A percentile compares a stretch with the other conserved stretches of the same genome.
Conservation (phyloP, 2,888 invertebrate species). For the Pachymerium ferrugineum region DNA sequence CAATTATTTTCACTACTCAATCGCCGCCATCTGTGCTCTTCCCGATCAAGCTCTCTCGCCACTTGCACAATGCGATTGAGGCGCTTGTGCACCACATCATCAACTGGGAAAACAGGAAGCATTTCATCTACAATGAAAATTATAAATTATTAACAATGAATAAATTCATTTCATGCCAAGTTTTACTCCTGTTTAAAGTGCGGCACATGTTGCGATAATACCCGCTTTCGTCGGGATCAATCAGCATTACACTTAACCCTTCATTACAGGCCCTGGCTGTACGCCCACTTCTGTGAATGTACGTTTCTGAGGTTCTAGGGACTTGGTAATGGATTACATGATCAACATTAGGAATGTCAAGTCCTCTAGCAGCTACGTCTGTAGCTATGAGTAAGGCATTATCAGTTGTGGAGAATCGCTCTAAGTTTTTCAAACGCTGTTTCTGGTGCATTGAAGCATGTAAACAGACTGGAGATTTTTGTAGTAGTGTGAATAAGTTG, state of each 20-base stretch:
- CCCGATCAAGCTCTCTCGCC: conserved; percentile 72
- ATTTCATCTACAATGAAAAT: conserved; percentile 61
- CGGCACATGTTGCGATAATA: conserved; percentile 73
- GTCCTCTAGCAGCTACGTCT: conserved; percentile 94
- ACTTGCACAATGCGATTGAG: conserved; percentile 66
- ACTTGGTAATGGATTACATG: conserved; percentile 97
- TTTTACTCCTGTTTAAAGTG: conserved; percentile 77
- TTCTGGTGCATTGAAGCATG: conserved; percentile 79
- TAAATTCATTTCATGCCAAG: too few relatives aligned
- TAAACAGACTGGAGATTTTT: conserved; percentile 68
- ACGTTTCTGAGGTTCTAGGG: conserved; percentile 89
- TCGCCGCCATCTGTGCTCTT: conserved; percentile 62
- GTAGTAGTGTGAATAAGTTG: conserved; percentile 55
- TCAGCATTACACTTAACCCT: conserved; percentile 84
- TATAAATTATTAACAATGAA: conserved; percentile 31
- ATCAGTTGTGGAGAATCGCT: conserved; percentile 63
- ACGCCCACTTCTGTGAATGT: conserved; percentile 93
- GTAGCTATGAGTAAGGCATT: conserved; percentile 77
- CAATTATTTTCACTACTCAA: conserved; percentile 68
- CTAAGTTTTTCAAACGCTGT: conserved; percentile 87
- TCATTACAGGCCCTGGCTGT: conserved; percentile 85
- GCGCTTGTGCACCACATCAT: conserved; percentile 56
- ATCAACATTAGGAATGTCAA: conserved; percentile 88
- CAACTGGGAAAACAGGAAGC: conserved; percentile 75
- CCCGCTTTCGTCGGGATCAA: conserved; percentile 79